Evolutionary conservation across 2,113 vertebrate genomes (phyloP), one percentile per base, ranked within the genome.

Genomic region (Sinosuthora webbiana): DNA sequence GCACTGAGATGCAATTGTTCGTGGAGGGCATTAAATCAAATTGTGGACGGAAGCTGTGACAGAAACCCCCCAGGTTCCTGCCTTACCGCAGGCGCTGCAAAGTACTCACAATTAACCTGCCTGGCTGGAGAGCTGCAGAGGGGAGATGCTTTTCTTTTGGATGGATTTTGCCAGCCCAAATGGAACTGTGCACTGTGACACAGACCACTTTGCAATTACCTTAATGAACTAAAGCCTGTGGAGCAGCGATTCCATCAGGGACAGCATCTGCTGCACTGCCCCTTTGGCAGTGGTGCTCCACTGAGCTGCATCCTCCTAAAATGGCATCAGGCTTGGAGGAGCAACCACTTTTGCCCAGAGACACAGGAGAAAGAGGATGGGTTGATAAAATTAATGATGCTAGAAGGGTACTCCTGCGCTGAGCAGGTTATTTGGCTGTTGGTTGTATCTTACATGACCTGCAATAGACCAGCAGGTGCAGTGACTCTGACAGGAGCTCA

Each of bases 1-100:
- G 93, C 82, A 55, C 87, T 44, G 90, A 77, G 82, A 77, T 94
- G 95, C 93, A 92, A 93, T 95, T 86, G 87, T 93, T 97, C 76
- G 67, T 35, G 56, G 84, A 88, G 79, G 50, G 63, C 68, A 63
- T 93, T 96, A 96, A 96, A 96, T 96, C 95, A 96, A 55, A 39
- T 9, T 1, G 5, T 45, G 86, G 76, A 57, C 0, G 4, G 86
- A 71, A 89, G 90, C 90, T 57, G 90, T 1, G 17, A 89, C 88
- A 92, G 92, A 83, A 71, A 47, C 69, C 68, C 63, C 69, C 44
- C 33, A 33, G 92, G 60, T 92, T 93, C 75, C 71, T 14, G 16
- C 80, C 70, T 87, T 45, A 56, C 78, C 0, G 0, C 84, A 68
- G 89, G 78, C 70, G 1, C 70, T 65, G 69, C 74, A 77, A 79